Evolutionary conservation across 2,113 vertebrate species (phyloP).

Genomic region (Serinus canaria): DNA sequence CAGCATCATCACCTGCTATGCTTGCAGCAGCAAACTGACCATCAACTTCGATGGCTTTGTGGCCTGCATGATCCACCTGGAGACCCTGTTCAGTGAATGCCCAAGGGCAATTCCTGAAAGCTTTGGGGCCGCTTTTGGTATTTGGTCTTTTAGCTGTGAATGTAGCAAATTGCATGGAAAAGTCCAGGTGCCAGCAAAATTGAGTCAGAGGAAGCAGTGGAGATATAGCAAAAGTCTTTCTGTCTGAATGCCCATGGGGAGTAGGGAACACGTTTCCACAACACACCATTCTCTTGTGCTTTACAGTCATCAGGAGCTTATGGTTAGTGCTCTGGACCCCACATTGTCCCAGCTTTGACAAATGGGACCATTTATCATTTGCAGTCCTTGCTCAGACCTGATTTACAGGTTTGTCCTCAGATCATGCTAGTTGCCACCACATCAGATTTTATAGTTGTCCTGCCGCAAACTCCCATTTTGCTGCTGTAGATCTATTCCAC

Average conservation of each 20-base stretch:
- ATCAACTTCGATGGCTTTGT: conserved; percentile 87
- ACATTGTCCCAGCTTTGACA: not conserved
- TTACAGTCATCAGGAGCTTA: not conserved
- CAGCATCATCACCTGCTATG: conserved; percentile 74
- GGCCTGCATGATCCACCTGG: conserved; percentile 83
- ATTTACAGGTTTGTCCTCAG: not conserved
- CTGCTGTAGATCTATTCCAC: not conserved
- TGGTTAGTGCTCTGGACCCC: not conserved
- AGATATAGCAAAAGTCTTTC: not conserved
- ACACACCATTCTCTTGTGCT: not conserved
- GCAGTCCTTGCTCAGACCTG: not conserved
- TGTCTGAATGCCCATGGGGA: not conserved
- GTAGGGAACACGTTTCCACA: not conserved
- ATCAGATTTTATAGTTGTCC: not conserved
- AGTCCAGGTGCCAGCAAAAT: not conserved
- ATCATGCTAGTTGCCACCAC: not conserved
- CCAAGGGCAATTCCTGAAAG: not conserved
- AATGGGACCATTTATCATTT: not conserved
- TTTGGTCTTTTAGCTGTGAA: not conserved
- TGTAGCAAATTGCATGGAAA: not conserved
- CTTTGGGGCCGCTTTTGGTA: not conserved
- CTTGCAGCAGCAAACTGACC: conserved; percentile 69
- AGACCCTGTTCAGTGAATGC: conserved; percentile 89
- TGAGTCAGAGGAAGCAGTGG: not conserved
- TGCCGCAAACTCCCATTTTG: conserved; percentile 5